Conservation (phyloP, 2,797 vertebrate genomes). For the Phyllotis vaccarum region DNA sequence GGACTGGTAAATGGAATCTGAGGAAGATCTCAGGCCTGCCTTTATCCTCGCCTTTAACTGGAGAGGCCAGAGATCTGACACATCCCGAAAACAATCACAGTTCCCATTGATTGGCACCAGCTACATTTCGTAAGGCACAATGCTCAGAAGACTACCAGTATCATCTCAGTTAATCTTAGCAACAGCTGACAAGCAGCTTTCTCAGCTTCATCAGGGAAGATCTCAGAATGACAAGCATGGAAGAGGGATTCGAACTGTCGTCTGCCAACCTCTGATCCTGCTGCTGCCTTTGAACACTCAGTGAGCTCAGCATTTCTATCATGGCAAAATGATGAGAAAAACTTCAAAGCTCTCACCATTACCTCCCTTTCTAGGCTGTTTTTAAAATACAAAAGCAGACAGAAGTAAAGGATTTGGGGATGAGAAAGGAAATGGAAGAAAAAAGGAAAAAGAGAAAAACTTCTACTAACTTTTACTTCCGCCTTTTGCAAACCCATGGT, state of each 20-base stretch:
- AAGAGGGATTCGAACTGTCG: background rate
- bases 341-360: background rate
- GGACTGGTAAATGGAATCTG: background rate
- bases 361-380: background rate
- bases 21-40: accelerated
- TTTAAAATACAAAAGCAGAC: background rate
- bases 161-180: background rate
- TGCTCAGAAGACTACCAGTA: too few species aligned
- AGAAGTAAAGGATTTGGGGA: background rate
- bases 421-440: background rate
- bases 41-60: accelerated
- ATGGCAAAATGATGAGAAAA: background rate
- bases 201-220: background rate
- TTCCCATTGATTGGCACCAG: background rate
- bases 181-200: background rate
- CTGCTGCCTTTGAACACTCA: accelerated
- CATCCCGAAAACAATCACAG: background rate
- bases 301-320: background rate
- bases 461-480: background rate
- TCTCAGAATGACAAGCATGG: background rate
- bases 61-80: background rate
- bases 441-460: constrained; percentile 5
- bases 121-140: background rate
- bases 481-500: background rate
- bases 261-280: background rate